Evolutionary conservation across 2,888 invertebrate genomes (phyloP), one percentile per base, ranked within the genome.

Genomic region (Sphaerophoria rueppellii): DNA sequence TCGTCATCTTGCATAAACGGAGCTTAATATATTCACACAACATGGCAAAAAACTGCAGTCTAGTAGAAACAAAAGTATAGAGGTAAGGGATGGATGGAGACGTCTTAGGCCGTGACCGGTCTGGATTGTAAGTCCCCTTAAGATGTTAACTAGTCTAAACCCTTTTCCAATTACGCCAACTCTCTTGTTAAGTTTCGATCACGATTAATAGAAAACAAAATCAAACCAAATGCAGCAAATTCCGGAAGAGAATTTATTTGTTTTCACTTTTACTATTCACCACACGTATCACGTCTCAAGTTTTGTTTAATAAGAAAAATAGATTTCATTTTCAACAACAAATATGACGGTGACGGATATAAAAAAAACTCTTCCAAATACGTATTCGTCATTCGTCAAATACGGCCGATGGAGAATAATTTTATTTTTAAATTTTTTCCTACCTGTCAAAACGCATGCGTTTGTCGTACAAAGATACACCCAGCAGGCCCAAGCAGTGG

Each of bases 201-300:
- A 40, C 9, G 6, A 43, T 11, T 11, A 9, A 43, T 3, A 43
- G 12, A 43, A 24, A 24, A 11, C 14, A 35, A 7, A 37, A 58
- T 16, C 16, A 40, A 58, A 40, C 40, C 12, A 24, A 60, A 40
- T 43, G 40, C 40, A 43, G 0, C 48, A 70, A 57, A 32, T 75
- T 77, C 77, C 77, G 82, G 82, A 82, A 82, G 78, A 73, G 70
- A 58, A 67, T 50, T 50, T 6, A 60, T 60, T 71, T 65, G 14
- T 70, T 61, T 60, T 69, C 48, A 50, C 40, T 46, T 70, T 82
- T 69, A 2, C n/a, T 57, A 82, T 82, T 78, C 78, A 9, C 34
- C 70, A 32, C 72, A 73, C 82, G 73, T 24, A 24, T 37, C 72
- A 73, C 82, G 73, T 52, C 78, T 61, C 12, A 58, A 11, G 58